Base-by-base conservation (phyloP, 2,113 vertebrate genomes). In the Numida meleagris region DNA sequence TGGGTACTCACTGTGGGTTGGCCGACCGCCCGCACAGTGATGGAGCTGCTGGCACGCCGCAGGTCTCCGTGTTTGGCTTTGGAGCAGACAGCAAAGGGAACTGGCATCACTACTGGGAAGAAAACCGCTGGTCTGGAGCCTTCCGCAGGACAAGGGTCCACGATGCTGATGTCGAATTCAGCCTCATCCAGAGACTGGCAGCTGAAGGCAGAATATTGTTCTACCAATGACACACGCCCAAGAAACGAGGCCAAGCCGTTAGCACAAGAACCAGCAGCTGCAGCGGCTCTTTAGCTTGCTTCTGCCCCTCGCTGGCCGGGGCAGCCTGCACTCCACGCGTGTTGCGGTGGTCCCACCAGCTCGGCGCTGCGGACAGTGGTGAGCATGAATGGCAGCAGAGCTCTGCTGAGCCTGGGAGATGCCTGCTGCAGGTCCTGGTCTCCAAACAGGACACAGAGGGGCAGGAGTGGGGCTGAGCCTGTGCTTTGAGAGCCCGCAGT, bases 21-120 rank as follows among this genome's bases (percentile, higher is more conserved):
- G 10, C 15, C 0, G 3, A 14, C 27, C 0, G 0, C 33, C 15
- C 1, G 0, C 1, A 3, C 31, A 57, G 31, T 1, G 0, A 20
- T 3, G 29, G 13, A n/a, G 85, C 57, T 33, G 23, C 34, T 77
- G 71, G 14, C 2, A 1, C 2, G 1, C 9, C 16, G 1, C 94
- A 98, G 98, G 98, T 99, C 48, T 98, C 98, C 0, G 97, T 98
- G 79, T 98, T 98, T 14, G 98, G 98, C 59, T 99, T 98, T 0
- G 97, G 98, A 6, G 98, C 98, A 10, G 98, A 99, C 97, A 17
- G 65, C 4, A 46, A 96, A 6, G 98, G 98, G n/a, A 98, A 98
- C 80, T 98, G 98, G 98, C 98, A 99, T 83, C 98, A 98, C 93
- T 98, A 98, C 94, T 98, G 98, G 98, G 98, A 98, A 89, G 74